Percentiles rank a stretch among this genome's conserved stretches.
phyloP scores from a whole-genome alignment of 92 coral and sea anemone species.

The Palythoa grandiflora region DNA sequence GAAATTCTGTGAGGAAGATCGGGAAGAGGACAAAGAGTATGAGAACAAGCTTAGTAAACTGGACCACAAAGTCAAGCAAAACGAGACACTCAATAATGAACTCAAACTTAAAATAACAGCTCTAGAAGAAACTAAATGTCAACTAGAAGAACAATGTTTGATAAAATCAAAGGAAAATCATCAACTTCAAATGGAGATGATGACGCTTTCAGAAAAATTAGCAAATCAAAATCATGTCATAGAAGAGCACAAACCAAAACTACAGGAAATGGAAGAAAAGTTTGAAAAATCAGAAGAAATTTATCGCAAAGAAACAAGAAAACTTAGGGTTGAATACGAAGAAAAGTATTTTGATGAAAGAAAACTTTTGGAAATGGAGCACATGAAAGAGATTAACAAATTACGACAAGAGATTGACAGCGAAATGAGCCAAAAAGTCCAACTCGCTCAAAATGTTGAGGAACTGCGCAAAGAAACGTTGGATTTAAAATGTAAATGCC shows the following conservation, averaged over 20 bases:
- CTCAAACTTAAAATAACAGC: neutral
- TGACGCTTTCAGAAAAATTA: neutral
- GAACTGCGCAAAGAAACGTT: conserved; percentile 8
- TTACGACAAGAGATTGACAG: neutral
- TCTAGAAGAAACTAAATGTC: neutral
- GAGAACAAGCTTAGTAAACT: conserved; percentile 11
- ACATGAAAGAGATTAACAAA: neutral
- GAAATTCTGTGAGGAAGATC: conserved; percentile 5
- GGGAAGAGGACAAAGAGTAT: conserved; percentile 26
- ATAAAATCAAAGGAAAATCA: neutral
- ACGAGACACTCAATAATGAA: neutral
- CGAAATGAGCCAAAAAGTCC: conserved; percentile 1
- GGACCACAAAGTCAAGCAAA: neutral
- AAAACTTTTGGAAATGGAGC: neutral
- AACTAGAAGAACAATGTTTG: conserved; percentile 3
- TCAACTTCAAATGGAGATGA: conserved; percentile 6
- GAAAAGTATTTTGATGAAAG: conserved; percentile 16
- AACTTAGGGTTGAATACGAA: no score
- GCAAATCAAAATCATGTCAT: neutral
- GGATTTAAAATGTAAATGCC: conserved; percentile 7
- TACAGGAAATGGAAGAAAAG: neutral
- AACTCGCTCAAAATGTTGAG: conserved; percentile 16
- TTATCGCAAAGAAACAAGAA: neutral
- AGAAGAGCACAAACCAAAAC: conserved; percentile 10
- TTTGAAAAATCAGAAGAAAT: neutral